Evolutionary conservation across 2,113 vertebrate genomes (phyloP).

Genomic region (Myiopsitta monachus): DNA sequence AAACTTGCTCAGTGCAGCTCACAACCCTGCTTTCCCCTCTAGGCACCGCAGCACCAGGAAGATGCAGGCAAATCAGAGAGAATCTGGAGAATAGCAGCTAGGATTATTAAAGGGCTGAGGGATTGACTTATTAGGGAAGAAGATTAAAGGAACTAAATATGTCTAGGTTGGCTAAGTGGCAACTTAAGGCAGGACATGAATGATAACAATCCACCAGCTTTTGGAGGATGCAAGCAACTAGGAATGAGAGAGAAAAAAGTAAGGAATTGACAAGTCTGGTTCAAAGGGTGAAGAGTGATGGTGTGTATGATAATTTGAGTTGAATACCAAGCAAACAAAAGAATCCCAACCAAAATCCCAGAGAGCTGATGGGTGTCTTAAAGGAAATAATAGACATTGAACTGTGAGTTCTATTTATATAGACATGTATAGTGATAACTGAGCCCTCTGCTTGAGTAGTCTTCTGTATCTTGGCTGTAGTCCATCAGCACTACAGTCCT

Average conservation of each 20-base stretch:
- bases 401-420: neutral
- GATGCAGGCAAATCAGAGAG: slow-evolving; percentile 47
- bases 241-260: neutral
- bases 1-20: neutral
- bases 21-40: neutral
- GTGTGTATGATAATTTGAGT: neutral
- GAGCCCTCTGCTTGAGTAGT: neutral
- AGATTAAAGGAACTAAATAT: slow-evolving; percentile 72
- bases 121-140: slow-evolving; percentile 55
- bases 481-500: neutral
- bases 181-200: slow-evolving; percentile 63
- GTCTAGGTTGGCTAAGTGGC: slow-evolving; percentile 55
- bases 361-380: neutral
- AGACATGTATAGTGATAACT: neutral
- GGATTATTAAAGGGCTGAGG: slow-evolving; percentile 65
- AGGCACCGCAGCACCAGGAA: neutral
- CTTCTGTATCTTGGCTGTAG: neutral
- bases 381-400: neutral
- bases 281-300: neutral
- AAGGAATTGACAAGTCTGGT: neutral
- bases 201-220: slow-evolving; percentile 60
- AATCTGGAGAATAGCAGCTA: slow-evolving; percentile 40
- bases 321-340: neutral
- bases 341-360: neutral
- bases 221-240: slow-evolving; percentile 44